Base-by-base conservation (phyloP, 2,888 invertebrate species). In the Tromatobia lineatoria region DNA sequence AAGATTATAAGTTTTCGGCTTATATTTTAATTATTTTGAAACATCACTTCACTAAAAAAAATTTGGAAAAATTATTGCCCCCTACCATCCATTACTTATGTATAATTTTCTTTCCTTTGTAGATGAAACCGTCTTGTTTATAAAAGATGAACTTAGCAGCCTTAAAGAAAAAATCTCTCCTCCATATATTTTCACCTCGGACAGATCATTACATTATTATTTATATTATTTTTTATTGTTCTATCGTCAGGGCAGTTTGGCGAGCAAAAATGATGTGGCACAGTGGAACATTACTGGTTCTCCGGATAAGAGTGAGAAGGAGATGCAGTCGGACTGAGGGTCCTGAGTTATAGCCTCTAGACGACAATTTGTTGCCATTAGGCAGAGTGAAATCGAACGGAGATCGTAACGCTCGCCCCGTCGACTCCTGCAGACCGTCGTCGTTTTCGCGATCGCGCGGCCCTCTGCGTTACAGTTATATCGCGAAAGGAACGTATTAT, bases 311-410 rank as follows among this genome's bases (percentile, higher is more conserved):
- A 67, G 52, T 25, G 79, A 61, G 75, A 78, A 70, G 74, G 74
- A 70, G 57, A 20, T 59, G n/a, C 42, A 73, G 75, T 25, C 64
- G 79, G 59, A 67, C 29, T 52, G 61, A 80, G 47, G 47, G 73
- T 50, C 52, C 81, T 80, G 80, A 83, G 86, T 89, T 90, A 87
- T 88, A 83, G 86, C 76, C 85, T 76, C 83, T 80, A 82, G 84
- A 87, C 87, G 88, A 88, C 90, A 89, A 91, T 91, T 91, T 91
- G 89, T 90, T 90, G 86, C 88, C 88, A 89, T 90, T 91, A 87
- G 88, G 85, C 86, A 84, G 80, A 85, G 86, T 80, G 80, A 88
- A 89, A 91, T 90, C 89, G 91, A 91, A 90, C 88, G 85, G 87
- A 47, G 87, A 89, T 89, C 86, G 81, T 80, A 85, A 82, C 81